phyloP scores from a whole-genome alignment of 2,113 vertebrate species.

The Ia io region DNA sequence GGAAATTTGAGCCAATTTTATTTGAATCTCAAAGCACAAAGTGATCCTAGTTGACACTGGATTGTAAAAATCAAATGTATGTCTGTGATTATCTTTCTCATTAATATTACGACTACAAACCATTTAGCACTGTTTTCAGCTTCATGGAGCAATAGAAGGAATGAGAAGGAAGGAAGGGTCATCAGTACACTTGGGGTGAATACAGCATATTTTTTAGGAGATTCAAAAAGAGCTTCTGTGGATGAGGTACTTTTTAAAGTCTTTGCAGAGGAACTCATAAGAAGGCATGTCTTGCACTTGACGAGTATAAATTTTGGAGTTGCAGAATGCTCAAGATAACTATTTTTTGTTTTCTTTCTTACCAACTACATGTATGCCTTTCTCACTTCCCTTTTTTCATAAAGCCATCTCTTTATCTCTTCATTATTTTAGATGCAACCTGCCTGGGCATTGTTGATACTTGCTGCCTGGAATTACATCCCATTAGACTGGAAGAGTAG shows the following conservation, averaged over 20 bases:
- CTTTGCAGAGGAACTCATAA: neutral
- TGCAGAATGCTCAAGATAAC: neutral
- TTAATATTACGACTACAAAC: neutral
- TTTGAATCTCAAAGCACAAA: neutral
- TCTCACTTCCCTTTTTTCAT: neutral
- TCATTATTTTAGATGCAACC: neutral
- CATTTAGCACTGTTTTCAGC: neutral
- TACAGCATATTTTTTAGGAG: neutral
- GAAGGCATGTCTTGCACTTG: neutral
- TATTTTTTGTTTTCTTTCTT: neutral
- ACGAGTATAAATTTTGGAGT: neutral
- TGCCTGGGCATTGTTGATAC: neutral
- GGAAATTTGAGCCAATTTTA: neutral
- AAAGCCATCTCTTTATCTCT: neutral
- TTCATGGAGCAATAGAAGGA: neutral
- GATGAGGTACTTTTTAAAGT: neutral
- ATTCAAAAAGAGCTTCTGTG: neutral
- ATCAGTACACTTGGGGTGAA: neutral
- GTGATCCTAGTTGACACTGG: neutral
- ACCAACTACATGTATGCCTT: neutral
- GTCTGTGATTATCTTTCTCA: neutral
- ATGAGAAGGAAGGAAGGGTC: neutral
- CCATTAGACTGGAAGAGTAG: neutral
- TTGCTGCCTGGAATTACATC: neutral
- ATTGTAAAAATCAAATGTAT: neutral